Evolutionary conservation across 2,888 invertebrate genomes (phyloP).

Genomic region (Campaea margaritaria): DNA sequence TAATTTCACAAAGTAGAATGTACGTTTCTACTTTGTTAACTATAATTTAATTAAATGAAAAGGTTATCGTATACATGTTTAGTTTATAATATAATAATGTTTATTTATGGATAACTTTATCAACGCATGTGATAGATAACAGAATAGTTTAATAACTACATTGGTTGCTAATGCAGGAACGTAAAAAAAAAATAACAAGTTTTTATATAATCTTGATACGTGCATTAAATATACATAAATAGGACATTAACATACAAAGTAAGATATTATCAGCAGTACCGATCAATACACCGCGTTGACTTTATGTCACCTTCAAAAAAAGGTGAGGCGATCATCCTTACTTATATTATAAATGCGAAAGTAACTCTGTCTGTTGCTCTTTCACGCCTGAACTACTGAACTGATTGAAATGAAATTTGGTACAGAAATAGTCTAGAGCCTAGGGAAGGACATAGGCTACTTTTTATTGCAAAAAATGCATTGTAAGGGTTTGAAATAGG

Average conservation of each 20-base stretch:
- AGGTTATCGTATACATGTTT: slow-evolving; percentile 13
- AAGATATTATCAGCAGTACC: not conserved
- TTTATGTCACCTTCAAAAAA: too few species aligned
- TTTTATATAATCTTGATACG: not conserved
- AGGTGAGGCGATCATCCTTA: too few species aligned
- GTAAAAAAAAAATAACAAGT: not conserved
- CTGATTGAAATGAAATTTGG: too few species aligned
- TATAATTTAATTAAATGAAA: slow-evolving; percentile 15
- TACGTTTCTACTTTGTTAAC: slow-evolving; percentile 4
- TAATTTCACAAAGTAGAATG: not conserved
- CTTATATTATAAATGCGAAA: too few species aligned
- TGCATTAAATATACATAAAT: not conserved
- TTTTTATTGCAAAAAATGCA: too few species aligned
- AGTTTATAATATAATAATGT: slow-evolving; percentile 6
- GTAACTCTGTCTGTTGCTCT: too few species aligned
- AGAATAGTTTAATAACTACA: not conserved
- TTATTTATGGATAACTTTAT: slow-evolving; percentile 23
- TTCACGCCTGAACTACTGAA: too few species aligned
- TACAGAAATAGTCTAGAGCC: too few species aligned
- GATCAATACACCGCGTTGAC: too few species aligned
- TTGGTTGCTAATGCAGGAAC: not conserved
- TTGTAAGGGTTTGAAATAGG: too few species aligned
- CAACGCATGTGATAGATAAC: slow-evolving; percentile 1
- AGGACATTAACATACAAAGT: not conserved
- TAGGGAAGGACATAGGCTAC: too few species aligned